These are phyloP conservation scores for Lasiommata megera DNA, from an alignment of 2,888 invertebrate genomes.

Conservation along the genomic window DNA sequence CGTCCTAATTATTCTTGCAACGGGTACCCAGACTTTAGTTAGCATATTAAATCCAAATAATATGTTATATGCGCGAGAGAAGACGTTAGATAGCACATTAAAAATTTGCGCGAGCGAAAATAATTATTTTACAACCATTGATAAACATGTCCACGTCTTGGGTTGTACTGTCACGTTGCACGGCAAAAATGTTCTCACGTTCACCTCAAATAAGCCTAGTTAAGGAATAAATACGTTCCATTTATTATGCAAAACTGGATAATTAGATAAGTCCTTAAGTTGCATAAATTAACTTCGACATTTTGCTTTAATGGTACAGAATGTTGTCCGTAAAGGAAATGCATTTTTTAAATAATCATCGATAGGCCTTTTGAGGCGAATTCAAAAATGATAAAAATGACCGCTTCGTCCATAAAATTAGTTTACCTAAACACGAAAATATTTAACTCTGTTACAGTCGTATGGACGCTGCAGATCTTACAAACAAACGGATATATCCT, in stretches of 20 bases:
- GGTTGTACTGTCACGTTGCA: not conserved
- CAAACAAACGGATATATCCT: too few species aligned
- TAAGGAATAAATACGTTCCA: not conserved
- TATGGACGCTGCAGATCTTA: too few species aligned
- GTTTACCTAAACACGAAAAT: not conserved
- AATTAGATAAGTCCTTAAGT: not conserved
- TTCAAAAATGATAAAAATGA: not conserved
- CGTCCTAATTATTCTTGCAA: too few species aligned
- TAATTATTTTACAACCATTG: constrained; percentile 12
- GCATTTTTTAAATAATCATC: not conserved
- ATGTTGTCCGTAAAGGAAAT: not conserved
- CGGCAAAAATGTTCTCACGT: too few species aligned
- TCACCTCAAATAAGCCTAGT: not conserved
- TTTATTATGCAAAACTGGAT: constrained; percentile 2
- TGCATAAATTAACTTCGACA: constrained; percentile 2
- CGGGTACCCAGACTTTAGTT: too few species aligned
- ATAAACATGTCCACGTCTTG: constrained; percentile 1
- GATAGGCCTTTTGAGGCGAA: not conserved
- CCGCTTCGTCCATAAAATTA: not conserved
- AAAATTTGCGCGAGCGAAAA: constrained; percentile 11
- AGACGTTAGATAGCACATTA: too few species aligned
- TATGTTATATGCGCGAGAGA: too few species aligned
- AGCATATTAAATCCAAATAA: too few species aligned
- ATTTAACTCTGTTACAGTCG: too few species aligned
- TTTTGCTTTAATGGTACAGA: not conserved